Evolutionary conservation across 2,888 invertebrate genomes (phyloP), one percentile per base, ranked within the genome.

Genomic region (Hololepta plana): DNA sequence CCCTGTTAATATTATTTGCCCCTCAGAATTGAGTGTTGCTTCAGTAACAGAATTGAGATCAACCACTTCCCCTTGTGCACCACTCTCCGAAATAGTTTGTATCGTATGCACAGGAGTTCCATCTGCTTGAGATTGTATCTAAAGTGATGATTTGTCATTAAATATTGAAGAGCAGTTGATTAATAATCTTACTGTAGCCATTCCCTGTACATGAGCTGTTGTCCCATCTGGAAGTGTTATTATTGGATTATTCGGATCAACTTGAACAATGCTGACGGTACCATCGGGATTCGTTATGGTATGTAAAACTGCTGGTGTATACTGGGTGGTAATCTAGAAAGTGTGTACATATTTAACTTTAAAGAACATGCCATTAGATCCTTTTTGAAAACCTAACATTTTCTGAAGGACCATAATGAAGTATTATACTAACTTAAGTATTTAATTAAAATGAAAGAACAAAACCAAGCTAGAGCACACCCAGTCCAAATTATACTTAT

Each of bases 241-340:
- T 45, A 93, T 87, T 35, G 87, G 84, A 60, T 82, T 85, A 53
- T 74, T 81, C 28, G 88, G 85, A 62, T 90, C 88, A 41, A 90
- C 84, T 59, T 91, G 91, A 39, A 95, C 90, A 36, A 95, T 77
- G 33, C 91, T 91, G 35, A 95, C 84, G 6, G 90, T 81, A 35
- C 93, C 93, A 62, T 95, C 93, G 1, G 91, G 84, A 61, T 93
- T 93, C 42, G 84, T 88, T 55, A 93, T 90, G 4, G 90, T 90
- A 54, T 93, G 93, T 31, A 93, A 68, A 42, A 93, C 82, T 4
- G 90, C 79, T 34, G 90, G 84, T 30, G 81, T 72, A 57, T 82
- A 87, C 57, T 79, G 72, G 24, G 71, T 63, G 49, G 58, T 51
- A 47, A 62, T 61, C 62, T 63, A 46, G 7, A 41, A 43, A 12